Percentiles rank a stretch among this genome's conserved stretches.
Conservation (phyloP, 2,113 vertebrate species). For the Arothron firmamentum region DNA sequence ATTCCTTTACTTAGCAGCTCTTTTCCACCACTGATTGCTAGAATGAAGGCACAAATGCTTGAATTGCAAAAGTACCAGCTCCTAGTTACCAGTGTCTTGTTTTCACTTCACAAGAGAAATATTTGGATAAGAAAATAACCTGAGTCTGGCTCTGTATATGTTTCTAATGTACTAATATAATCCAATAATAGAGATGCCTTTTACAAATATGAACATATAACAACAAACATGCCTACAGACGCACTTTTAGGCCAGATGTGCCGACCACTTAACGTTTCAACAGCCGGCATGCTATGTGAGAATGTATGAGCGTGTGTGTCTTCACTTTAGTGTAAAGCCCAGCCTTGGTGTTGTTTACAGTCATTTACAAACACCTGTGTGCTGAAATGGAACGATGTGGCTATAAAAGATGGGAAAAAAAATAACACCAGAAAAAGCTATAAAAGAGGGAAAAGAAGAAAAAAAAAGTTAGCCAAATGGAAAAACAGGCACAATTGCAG, state of each 20-base stretch:
- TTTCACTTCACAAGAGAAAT: slow-evolving; percentile 48
- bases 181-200: slow-evolving; percentile 32
- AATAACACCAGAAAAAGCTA: neutral
- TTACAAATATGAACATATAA: slow-evolving; percentile 31
- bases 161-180: slow-evolving; percentile 38
- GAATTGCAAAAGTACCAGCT: slow-evolving; percentile 26
- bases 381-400: neutral
- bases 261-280: slow-evolving; percentile 26
- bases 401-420: slow-evolving; percentile 3
- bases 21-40: slow-evolving; percentile 1
- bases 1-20: slow-evolving; percentile 32
- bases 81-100: slow-evolving; percentile 41
- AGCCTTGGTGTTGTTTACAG: slow-evolving; percentile 9
- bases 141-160: slow-evolving; percentile 25
- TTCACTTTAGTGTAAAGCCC: neutral
- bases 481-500: slow-evolving; percentile 13
- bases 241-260: slow-evolving; percentile 31
- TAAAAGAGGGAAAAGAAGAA: slow-evolving; percentile 9
- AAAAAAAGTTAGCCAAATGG: slow-evolving; percentile 2
- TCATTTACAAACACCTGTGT: slow-evolving; percentile 14
- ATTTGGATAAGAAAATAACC: slow-evolving; percentile 43
- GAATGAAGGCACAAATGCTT: slow-evolving; percentile 4
- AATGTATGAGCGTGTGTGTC: neutral
- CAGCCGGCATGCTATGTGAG: slow-evolving; percentile 1
- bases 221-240: slow-evolving; percentile 19